Base-by-base conservation (phyloP, 2,797 vertebrate species). In the Lithobates pipiens region DNA sequence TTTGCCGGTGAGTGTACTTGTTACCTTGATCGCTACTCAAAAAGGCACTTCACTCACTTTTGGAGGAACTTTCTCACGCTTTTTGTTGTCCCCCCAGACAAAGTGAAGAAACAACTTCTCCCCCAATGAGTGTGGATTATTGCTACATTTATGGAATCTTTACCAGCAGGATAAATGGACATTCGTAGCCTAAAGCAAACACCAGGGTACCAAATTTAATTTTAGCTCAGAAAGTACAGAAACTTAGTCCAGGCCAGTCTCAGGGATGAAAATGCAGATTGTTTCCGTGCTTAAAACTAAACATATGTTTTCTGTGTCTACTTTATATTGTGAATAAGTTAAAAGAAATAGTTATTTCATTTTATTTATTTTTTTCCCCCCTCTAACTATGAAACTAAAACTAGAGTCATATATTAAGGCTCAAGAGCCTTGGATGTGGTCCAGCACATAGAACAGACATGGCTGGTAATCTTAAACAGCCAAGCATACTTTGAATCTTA, bases 401-500 rank as follows among this genome's bases (percentile, higher is more conserved):
- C 65, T 11, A 50, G n/a, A 29, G n/a, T 70, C 65, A 1, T 70
- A 21, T 54, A 23, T 36, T n/a, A 70, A 54, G 44, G 44, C 27
- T 70, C 5, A 21, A 8, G 39, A 27, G 29, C 36, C 78, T 61
- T 72, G 46, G 68, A 80, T 13, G 18, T 5, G 2, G 44, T 72
- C 68, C 68, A 71, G 11, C 34, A 80, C 1, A 6, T 25, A 46
- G 16, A 18, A 25, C 68, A 32, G 13, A 36, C 50, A 32, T 70
- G 68, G 63, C 50, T 68, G n/a, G 9, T 70, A 72, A 80, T 80
- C 9, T n/a, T n/a, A 69, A 79, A 79, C 65, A 69, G 39, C 23
- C 63, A 8, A n/a, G 34, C 76, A 11, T n/a, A 27, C 39, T 32
- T n/a, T 29, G 11, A 68, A 80, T 54, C 50, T 54, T 27, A 32